phyloP scores from a whole-genome alignment of 2,113 vertebrate genomes.

The Daphoenositta chrysoptera region DNA sequence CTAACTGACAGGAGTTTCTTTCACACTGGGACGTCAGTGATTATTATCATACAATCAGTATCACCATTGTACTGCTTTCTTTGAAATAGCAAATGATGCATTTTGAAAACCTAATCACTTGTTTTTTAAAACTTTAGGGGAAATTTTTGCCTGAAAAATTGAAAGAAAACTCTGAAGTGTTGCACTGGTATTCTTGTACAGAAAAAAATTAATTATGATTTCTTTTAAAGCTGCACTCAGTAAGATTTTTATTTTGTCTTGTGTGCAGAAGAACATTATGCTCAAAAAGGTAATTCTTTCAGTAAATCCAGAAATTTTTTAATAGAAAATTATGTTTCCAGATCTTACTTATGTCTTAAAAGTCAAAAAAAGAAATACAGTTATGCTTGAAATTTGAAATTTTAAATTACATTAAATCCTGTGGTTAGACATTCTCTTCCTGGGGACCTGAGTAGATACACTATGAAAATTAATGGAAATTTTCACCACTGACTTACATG shows the following conservation, averaged over 20 bases:
- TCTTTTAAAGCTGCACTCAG: background rate
- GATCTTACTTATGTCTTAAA: background rate
- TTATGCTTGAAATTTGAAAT: background rate
- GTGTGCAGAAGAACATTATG: background rate
- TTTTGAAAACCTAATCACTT: background rate
- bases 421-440: background rate
- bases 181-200: background rate
- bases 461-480: background rate
- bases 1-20: background rate
- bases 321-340: background rate
- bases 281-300: background rate
- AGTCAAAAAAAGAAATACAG: background rate
- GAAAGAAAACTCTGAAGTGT: background rate
- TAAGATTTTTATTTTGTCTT: background rate
- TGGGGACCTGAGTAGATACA: rapidly evolving
- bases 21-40: background rate
- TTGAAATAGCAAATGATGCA: background rate
- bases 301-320: background rate
- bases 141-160: background rate
- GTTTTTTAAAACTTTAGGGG: background rate
- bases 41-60: background rate
- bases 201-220: background rate
- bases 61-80: background rate
- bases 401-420: background rate
- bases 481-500: background rate